Evolutionary conservation across 2,888 invertebrate genomes (phyloP).

Genomic region (Thecophora atra): DNA sequence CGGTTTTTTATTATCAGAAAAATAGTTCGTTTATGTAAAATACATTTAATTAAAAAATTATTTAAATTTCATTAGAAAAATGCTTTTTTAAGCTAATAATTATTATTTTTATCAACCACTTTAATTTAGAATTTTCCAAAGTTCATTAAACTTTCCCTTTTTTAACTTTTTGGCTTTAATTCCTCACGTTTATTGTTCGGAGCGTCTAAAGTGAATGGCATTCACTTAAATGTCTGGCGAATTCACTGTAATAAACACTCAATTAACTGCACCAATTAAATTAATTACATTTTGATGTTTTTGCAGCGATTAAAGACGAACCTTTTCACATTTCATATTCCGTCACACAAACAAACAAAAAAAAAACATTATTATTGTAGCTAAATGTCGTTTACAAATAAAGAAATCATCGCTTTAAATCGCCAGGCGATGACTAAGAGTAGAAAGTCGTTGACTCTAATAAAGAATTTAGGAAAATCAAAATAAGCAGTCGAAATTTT

Average conservation of each 20-base stretch:
- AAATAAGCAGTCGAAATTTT: no score
- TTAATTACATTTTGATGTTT: conserved; percentile 2
- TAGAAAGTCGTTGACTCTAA: no score
- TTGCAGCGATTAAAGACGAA: background rate
- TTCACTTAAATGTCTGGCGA: background rate
- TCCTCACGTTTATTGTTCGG: no score
- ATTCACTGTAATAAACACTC: background rate
- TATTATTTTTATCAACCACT: no score
- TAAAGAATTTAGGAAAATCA: no score
- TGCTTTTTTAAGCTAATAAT: no score
- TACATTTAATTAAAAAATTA: background rate
- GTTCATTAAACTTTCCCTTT: no score
- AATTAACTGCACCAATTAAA: background rate
- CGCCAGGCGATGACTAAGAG: no score
- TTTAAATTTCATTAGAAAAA: no score
- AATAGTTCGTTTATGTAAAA: background rate
- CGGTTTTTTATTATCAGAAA: background rate
- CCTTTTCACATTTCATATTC: background rate
- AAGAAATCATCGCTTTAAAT: background rate
- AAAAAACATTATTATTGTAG: background rate
- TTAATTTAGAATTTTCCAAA: no score
- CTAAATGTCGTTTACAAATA: background rate
- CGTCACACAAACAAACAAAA: no score
- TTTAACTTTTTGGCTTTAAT: no score
- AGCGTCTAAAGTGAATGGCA: background rate